Evolutionary conservation across 2,888 invertebrate species (phyloP).

Genomic region (Rhamphomyia laevipes): DNA sequence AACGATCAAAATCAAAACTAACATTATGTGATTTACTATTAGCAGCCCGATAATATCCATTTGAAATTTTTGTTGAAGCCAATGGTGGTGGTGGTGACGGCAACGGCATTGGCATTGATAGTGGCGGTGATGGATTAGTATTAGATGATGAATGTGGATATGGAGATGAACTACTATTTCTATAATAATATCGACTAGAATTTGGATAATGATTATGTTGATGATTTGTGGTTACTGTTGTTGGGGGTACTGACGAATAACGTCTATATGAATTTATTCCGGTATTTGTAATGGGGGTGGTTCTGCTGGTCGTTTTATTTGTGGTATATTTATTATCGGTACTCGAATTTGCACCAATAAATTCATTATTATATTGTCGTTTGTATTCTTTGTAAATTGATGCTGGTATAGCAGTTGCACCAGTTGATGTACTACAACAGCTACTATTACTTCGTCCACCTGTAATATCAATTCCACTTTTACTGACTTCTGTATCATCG

Average conservation of each 20-base stretch:
- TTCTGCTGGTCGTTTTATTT: conserved; percentile 9
- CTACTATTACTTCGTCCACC: not conserved
- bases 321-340: conserved; percentile 6
- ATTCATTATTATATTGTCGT: conserved; percentile 10
- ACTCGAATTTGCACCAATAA: not conserved
- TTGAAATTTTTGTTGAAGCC: not conserved
- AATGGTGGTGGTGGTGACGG: not conserved
- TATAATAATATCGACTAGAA: not conserved
- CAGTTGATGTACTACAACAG: conserved; percentile 26
- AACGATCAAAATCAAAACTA: conserved; percentile 15
- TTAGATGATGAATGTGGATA: not conserved
- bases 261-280: conserved; percentile 8
- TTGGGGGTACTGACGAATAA: conserved; percentile 6
- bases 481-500: conserved; percentile 21
- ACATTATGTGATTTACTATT: conserved; percentile 15
- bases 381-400: conserved; percentile 15
- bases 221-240: too few relatives aligned
- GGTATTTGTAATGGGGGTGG: not conserved
- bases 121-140: not conserved
- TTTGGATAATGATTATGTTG: not conserved
- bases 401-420: conserved; percentile 32
- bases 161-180: not conserved
- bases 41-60: conserved; percentile 1
- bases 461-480: not conserved
- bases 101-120: not conserved